These are phyloP conservation scores for Palloptera scutellata DNA, from an alignment of 2,888 invertebrate species.

Conservation along the genomic window DNA sequence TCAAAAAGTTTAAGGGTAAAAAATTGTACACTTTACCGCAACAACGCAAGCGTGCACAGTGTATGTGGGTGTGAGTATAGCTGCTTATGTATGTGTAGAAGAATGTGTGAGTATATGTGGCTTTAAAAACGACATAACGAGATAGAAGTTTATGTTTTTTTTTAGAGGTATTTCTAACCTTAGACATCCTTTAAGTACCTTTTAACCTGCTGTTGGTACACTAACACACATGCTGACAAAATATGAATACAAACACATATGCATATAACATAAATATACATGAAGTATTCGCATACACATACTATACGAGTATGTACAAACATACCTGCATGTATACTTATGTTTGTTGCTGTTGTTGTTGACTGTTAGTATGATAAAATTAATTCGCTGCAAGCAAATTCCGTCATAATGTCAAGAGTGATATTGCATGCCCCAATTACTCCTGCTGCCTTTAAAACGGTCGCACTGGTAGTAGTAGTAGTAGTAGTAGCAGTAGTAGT, in stretches of 20 bases:
- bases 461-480: not conserved
- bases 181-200: slow-evolving; percentile 39
- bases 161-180: not conserved
- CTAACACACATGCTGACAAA: slow-evolving; percentile 9
- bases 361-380: slow-evolving; percentile 31
- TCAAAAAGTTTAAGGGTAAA: slow-evolving; percentile 25
- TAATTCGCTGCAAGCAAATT: slow-evolving; percentile 43
- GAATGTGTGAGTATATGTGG: not conserved
- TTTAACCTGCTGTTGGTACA: slow-evolving; percentile 35
- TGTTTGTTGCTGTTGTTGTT: slow-evolving; percentile 28
- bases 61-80: not conserved
- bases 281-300: slow-evolving; percentile 5
- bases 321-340: not conserved
- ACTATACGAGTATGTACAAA: not conserved
- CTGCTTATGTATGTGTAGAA: not conserved
- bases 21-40: not conserved
- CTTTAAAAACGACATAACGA: not conserved
- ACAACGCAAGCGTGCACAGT: not conserved
- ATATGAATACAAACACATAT: slow-evolving; percentile 10
- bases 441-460: slow-evolving; percentile 19
- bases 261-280: slow-evolving; percentile 19
- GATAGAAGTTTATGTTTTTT: not conserved
- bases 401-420: slow-evolving; percentile 61
- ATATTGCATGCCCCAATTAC: slow-evolving; percentile 61
- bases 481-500: not conserved